Evolutionary conservation across 2,888 invertebrate genomes (phyloP).

Genomic region (Idaea aversata): DNA sequence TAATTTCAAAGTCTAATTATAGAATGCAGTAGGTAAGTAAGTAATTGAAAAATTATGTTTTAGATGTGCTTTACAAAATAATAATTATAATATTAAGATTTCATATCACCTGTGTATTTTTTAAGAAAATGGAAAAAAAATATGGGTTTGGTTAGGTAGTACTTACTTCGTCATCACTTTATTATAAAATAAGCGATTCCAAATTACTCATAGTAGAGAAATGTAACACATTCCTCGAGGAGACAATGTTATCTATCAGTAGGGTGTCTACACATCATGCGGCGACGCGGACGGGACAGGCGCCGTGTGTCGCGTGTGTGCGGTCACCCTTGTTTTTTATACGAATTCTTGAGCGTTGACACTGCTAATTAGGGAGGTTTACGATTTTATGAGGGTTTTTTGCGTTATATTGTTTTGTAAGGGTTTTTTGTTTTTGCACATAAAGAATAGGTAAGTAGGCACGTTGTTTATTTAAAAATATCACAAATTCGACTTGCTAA

Average conservation of each 20-base stretch:
- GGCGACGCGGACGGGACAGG: slow-evolving; percentile 6
- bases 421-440: background rate
- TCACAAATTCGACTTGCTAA: too few relatives aligned
- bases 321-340: slow-evolving; percentile 29
- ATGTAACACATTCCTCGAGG: background rate
- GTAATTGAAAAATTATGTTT: too few relatives aligned
- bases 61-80: too few relatives aligned
- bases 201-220: background rate
- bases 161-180: background rate
- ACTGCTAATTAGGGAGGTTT: slow-evolving; percentile 21
- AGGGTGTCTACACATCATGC: background rate
- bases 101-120: too few relatives aligned
- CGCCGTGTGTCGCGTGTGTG: slow-evolving; percentile 29
- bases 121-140: too few relatives aligned
- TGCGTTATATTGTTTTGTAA: background rate
- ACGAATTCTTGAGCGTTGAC: slow-evolving; percentile 23
- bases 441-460: too few relatives aligned
- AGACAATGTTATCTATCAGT: background rate
- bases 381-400: background rate
- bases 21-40: too few relatives aligned
- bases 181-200: too few relatives aligned
- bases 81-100: too few relatives aligned
- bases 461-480: too few relatives aligned
- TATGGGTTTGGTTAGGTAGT: too few relatives aligned
- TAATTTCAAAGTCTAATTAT: too few relatives aligned